Conservation (phyloP, 2,797 vertebrate species). For the Lutra lutra region DNA sequence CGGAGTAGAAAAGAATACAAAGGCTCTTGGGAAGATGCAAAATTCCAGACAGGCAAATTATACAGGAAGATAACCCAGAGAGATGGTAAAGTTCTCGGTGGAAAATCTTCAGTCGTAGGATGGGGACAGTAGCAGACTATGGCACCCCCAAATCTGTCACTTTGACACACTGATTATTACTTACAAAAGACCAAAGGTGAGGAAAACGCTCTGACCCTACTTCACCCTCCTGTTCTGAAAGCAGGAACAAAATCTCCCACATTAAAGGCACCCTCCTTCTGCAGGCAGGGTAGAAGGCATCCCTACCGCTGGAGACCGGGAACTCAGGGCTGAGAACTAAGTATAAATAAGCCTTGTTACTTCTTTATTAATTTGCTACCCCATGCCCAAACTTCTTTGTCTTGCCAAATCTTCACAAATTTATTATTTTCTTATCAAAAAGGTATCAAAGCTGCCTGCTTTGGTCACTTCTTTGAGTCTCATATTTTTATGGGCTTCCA, state of each 20-base stretch:
- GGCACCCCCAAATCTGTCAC: background rate
- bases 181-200: background rate
- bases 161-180: background rate
- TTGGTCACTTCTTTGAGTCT: background rate
- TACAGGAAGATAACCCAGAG: background rate
- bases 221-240: background rate
- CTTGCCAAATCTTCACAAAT: background rate
- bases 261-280: background rate
- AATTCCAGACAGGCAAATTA: constrained; percentile 33
- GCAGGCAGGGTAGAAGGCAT: background rate
- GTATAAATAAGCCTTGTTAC: background rate
- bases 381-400: background rate
- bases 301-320: too few relatives aligned
- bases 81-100: background rate
- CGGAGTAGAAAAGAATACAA: background rate
- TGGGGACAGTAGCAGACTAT: background rate
- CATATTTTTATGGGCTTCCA: background rate
- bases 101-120: background rate
- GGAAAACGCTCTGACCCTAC: background rate
- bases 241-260: background rate
- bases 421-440: background rate
- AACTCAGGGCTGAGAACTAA: background rate
- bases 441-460: background rate
- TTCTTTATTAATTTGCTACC: background rate
- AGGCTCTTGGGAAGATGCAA: constrained; percentile 7